Percentiles rank a stretch among this genome's conserved stretches.
Conservation (phyloP, 2,113 vertebrate species). For the Psittacus erithacus region DNA sequence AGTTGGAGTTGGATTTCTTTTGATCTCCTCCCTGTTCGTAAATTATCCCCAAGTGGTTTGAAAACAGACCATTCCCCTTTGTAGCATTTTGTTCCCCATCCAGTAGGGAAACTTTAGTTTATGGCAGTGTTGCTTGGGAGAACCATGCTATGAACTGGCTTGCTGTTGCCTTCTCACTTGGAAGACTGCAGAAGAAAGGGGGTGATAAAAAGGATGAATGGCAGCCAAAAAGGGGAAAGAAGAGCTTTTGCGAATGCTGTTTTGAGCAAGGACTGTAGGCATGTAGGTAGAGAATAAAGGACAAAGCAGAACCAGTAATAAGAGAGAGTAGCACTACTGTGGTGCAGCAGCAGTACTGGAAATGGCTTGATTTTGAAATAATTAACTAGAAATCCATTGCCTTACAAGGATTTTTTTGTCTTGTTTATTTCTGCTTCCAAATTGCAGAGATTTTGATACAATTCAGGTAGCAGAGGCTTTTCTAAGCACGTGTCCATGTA, state of each 20-base stretch:
- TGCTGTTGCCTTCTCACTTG: slow-evolving; percentile 45
- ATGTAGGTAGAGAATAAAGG: slow-evolving; percentile 59
- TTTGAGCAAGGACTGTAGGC: slow-evolving; percentile 45
- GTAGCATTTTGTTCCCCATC: slow-evolving; percentile 44
- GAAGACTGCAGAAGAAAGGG: slow-evolving; percentile 44
- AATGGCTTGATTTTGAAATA: slow-evolving; percentile 23
- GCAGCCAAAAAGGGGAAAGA: slow-evolving; percentile 43
- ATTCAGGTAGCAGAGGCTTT: slow-evolving; percentile 35
- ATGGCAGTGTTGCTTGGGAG: slow-evolving; percentile 57
- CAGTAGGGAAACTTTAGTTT: slow-evolving; percentile 34
- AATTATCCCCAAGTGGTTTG: slow-evolving; percentile 36
- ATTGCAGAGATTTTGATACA: slow-evolving; percentile 22
- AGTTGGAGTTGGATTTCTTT: slow-evolving; percentile 54
- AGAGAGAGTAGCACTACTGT: not conserved
- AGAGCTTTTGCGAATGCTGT: slow-evolving; percentile 26
- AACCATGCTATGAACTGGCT: slow-evolving; percentile 25
- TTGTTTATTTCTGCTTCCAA: not conserved
- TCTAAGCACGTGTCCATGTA: not conserved
- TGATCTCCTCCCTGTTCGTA: slow-evolving; percentile 52
- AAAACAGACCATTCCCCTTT: slow-evolving; percentile 21
- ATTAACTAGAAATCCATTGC: not conserved
- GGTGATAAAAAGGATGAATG: slow-evolving; percentile 43
- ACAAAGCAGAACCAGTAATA: slow-evolving; percentile 50
- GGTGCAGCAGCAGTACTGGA: not conserved
- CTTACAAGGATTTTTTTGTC: not conserved